Evolutionary conservation across 2,113 vertebrate species (phyloP).

Genomic region (Solenodon paradoxus): DNA sequence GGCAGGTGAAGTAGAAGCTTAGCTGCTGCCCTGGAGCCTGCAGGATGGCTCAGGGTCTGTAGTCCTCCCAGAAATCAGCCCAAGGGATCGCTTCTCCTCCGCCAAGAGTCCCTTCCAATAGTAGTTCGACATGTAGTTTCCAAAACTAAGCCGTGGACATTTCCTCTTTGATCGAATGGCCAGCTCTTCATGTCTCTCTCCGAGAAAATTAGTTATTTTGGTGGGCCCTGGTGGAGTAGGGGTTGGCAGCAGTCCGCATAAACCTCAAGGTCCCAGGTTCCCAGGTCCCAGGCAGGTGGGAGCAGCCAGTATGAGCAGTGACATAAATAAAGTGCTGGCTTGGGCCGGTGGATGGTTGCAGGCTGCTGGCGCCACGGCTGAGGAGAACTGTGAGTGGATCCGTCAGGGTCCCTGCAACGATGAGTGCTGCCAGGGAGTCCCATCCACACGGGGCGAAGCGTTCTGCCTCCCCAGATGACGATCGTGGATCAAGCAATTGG

Average conservation of each 20-base stretch:
- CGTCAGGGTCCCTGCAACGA: slow-evolving; percentile 66
- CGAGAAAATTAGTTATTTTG: neutral
- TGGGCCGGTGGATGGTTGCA: neutral
- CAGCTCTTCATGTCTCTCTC: neutral
- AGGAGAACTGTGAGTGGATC: slow-evolving; percentile 33
- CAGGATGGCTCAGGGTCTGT: no score
- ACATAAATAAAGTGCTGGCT: no score
- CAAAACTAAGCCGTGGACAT: neutral
- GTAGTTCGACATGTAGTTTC: neutral
- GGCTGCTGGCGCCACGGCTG: neutral
- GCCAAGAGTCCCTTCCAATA: neutral
- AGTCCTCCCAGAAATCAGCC: no score
- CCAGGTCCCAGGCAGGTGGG: neutral
- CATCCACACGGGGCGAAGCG: slow-evolving; percentile 88
- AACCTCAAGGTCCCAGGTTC: neutral
- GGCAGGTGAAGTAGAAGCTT: neutral
- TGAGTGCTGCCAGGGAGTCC: slow-evolving; percentile 87
- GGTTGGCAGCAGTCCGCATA: neutral
- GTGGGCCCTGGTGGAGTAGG: neutral
- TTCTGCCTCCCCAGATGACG: slow-evolving; percentile 85
- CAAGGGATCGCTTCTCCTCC: neutral
- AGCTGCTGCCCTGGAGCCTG: no score
- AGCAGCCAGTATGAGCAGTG: no score
- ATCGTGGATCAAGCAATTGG: slow-evolving; percentile 90
- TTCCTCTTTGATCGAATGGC: neutral